A percentile compares a stretch with the other conserved stretches of the same genome.
Conservation (phyloP, 2,888 invertebrate species). For the Oscheius sp. region DNA sequence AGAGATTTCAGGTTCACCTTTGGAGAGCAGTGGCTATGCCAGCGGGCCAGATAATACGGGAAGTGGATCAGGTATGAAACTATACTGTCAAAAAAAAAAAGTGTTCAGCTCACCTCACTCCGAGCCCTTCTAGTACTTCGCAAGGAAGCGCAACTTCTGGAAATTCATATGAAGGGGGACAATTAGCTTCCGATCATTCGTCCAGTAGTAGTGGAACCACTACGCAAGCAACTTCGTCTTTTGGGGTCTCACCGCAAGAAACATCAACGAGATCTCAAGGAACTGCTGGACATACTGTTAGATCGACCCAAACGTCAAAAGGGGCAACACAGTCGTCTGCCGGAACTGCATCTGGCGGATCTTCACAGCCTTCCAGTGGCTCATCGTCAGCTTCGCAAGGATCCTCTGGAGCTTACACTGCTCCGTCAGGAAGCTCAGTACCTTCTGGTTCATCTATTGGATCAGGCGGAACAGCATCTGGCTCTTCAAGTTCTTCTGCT, state of each 20-base stretch:
- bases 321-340: neutral
- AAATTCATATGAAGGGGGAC: neutral
- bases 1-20: conserved; percentile 13
- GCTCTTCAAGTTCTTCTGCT: neutral
- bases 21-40: neutral
- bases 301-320: no score
- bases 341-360: neutral
- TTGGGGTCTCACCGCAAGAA: no score
- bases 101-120: neutral
- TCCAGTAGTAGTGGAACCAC: neutral
- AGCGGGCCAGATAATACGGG: neutral
- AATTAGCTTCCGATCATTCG: neutral
- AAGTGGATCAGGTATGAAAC: neutral
- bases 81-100: neutral
- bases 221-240: no score
- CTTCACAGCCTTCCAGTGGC: neutral
- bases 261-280: no score
- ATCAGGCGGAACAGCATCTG: no score
- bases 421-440: conserved; percentile 41
- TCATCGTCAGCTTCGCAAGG: no score
- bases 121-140: neutral
- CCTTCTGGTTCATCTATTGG: neutral
- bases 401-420: conserved; percentile 34
- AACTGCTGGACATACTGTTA: no score
- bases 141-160: neutral